These are phyloP conservation scores for Martes flavigula DNA, from an alignment of 2,797 vertebrate genomes.

Conservation along the genomic window DNA sequence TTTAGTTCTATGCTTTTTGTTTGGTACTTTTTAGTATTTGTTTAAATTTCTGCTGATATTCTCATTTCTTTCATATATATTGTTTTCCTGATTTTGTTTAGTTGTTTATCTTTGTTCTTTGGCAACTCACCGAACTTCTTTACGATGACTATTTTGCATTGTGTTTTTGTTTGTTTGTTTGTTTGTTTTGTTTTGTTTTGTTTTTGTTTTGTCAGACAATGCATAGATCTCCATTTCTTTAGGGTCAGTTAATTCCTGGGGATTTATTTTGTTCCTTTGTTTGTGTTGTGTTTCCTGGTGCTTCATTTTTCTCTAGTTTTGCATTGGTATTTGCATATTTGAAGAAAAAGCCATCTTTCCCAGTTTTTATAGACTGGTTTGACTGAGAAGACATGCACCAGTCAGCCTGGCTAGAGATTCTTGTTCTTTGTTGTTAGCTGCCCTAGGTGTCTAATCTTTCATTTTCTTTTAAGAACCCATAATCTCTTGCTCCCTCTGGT, in stretches of 20 bases:
- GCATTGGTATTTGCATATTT: not conserved
- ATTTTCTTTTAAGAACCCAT: not conserved
- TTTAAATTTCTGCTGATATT: not conserved
- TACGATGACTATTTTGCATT: not conserved
- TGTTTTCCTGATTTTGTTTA: not conserved
- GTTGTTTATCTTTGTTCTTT: not conserved
- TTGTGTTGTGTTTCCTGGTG: not conserved
- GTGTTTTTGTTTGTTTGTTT: not conserved
- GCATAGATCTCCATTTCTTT: not conserved
- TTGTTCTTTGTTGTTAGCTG: not conserved
- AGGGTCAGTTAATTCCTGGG: not conserved
- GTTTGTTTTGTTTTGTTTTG: not conserved
- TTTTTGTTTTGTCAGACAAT: not conserved
- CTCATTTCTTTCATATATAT: not conserved
- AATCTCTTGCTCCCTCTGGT: not conserved
- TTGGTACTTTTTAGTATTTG: not conserved
- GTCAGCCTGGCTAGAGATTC: not conserved
- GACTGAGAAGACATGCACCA: not conserved
- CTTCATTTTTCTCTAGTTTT: not conserved
- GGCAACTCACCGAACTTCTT: not conserved
- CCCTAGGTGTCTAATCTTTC: no score
- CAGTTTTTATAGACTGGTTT: not conserved
- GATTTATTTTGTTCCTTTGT: not conserved
- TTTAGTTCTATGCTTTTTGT: not conserved
- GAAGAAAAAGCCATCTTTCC: not conserved